These are phyloP conservation scores for Hedychridium roseum DNA, from an alignment of 2,888 invertebrate species.

Conservation along the genomic window DNA sequence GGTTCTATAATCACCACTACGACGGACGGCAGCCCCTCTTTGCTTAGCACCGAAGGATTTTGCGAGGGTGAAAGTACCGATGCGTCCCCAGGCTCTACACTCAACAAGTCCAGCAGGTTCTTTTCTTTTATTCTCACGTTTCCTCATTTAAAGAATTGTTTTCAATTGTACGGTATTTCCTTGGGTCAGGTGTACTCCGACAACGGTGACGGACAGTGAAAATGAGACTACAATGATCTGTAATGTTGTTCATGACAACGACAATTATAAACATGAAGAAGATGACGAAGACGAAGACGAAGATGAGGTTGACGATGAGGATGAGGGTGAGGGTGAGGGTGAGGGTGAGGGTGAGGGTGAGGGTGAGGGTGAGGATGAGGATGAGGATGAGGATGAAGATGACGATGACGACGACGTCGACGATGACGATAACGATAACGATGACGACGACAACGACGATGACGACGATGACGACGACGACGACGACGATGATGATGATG, in stretches of 20 bases:
- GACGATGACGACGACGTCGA: no score
- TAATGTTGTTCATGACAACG: slow-evolving; percentile 27
- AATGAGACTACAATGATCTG: slow-evolving; percentile 39
- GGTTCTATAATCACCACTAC: slow-evolving; percentile 74
- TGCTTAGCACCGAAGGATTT: slow-evolving; percentile 59
- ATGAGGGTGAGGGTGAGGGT: slow-evolving; percentile 1
- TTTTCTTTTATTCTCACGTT: no score
- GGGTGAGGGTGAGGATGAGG: slow-evolving; percentile 14
- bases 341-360: slow-evolving; percentile 10
- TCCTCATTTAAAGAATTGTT: no score
- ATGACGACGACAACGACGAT: slow-evolving; percentile 14
- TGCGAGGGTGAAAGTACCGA: slow-evolving; percentile 61
- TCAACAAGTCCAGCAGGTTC: slow-evolving; percentile 54
- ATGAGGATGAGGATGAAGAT: no score
- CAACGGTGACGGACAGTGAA: slow-evolving; percentile 46
- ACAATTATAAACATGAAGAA: slow-evolving; percentile 26
- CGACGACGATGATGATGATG: slow-evolving; percentile 5
- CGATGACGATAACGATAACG: slow-evolving; percentile 15
- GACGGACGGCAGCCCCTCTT: slow-evolving; percentile 62
- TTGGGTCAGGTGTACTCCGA: slow-evolving; percentile 45
- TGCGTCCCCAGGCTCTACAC: slow-evolving; percentile 55
- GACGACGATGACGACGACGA: slow-evolving; percentile 8
- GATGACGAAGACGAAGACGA: slow-evolving; percentile 13
- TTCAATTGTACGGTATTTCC: no score
- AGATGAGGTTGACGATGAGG: slow-evolving; percentile 16